phyloP scores from a whole-genome alignment of 2,888 invertebrate genomes.

The Elmis aenea region DNA sequence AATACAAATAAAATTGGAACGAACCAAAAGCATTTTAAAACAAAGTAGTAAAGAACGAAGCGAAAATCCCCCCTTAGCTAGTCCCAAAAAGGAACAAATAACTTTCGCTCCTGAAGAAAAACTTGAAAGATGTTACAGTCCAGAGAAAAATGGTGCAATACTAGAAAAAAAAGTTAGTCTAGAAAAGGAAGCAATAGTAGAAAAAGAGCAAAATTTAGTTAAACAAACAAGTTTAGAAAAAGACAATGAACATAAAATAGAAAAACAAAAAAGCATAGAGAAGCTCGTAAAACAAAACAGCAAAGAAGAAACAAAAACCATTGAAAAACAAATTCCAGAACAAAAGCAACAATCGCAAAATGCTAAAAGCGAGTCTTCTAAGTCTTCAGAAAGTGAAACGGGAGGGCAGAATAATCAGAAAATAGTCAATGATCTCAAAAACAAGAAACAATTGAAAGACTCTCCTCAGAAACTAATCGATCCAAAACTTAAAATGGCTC shows the following conservation, averaged over 20 bases:
- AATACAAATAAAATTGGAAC: constrained; percentile 33
- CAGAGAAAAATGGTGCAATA: no score
- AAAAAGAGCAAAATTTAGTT: constrained; percentile 1
- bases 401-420: no score
- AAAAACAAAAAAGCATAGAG: constrained; percentile 2
- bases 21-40: constrained; percentile 44
- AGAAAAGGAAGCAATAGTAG: constrained; percentile 20
- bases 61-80: constrained; percentile 31
- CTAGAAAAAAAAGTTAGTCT: constrained; percentile 24
- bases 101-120: constrained; percentile 36
- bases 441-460: not conserved
- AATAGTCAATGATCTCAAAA: constrained; percentile 2
- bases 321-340: no score
- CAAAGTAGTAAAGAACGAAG: constrained; percentile 41
- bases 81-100: constrained; percentile 42
- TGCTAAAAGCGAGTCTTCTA: no score
- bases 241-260: not conserved
- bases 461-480: no score
- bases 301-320: no score
- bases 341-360: no score
- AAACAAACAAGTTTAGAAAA: not conserved
- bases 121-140: constrained; percentile 15
- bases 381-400: no score
- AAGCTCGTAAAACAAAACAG: no score
- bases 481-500: no score